These are phyloP conservation scores for Philopedon plagiatum DNA, from an alignment of 2,888 invertebrate species.

Conservation along the genomic window DNA sequence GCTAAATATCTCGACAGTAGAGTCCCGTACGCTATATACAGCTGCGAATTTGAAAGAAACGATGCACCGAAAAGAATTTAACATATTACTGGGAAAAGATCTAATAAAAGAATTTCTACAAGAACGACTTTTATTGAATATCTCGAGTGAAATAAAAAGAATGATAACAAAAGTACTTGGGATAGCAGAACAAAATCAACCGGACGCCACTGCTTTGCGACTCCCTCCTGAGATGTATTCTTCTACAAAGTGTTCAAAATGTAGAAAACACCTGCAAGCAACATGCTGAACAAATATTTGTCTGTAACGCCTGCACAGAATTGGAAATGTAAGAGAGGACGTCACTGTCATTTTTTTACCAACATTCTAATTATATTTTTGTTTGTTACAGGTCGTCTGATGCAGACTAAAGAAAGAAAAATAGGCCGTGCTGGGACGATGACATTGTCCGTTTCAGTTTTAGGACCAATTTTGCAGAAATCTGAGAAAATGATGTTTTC, in stretches of 20 bases:
- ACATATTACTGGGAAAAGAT: slow-evolving; percentile 5
- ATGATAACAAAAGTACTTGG: slow-evolving; percentile 1
- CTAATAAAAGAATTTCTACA: slow-evolving; percentile 7
- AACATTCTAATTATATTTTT: no score
- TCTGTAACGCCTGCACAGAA: slow-evolving; percentile 1
- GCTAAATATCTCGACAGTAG: slow-evolving; percentile 22
- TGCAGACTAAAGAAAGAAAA: no score
- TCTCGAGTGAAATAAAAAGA: slow-evolving; percentile 4
- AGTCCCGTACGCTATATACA: neutral
- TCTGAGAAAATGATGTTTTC: no score
- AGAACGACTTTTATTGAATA: slow-evolving; percentile 9
- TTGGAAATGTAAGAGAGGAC: neutral
- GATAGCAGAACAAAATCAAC: slow-evolving; percentile 12
- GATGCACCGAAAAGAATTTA: neutral
- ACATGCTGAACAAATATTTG: slow-evolving; percentile 12
- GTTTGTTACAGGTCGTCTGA: no score
- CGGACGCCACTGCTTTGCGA: slow-evolving; percentile 14
- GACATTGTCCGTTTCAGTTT: no score
- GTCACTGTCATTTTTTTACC: no score
- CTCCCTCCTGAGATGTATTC: neutral
- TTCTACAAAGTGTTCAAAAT: neutral
- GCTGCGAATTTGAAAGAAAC: neutral
- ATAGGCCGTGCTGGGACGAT: no score
- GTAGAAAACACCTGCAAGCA: slow-evolving; percentile 19
- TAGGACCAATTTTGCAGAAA: no score